Evolutionary conservation across 2,113 vertebrate species (phyloP), one percentile per base, ranked within the genome.

Genomic region (Gasterosteus nipponicus): DNA sequence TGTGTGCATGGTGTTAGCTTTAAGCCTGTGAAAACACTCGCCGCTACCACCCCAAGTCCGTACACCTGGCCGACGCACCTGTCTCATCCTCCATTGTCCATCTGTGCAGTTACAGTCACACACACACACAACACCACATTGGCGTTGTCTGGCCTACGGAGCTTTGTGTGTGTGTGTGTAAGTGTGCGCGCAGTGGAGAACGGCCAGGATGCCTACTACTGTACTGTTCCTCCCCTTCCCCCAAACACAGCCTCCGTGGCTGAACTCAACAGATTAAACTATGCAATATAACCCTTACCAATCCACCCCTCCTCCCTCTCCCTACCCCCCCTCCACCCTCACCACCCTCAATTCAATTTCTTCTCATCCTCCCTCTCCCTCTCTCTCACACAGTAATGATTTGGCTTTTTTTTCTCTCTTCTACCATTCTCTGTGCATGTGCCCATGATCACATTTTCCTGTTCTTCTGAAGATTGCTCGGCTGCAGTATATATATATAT

Each of bases 251-350:
- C 82, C 86, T 84, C 84, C 78, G 80, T 75, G 83, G 84, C 88
- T 92, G 86, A 92, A 89, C 89, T 92, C 89, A 92, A 92, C 91
- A 92, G 87, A 92, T 91, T 90, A 91, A 91, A 91, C 93, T 94
- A 93, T 93, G 89, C 92, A 92, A 92, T 92, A 93, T 90, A 89
- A 92, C 91, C 91, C 91, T 88, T 82, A 90, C 89, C 89, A 91
- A 86, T 85, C 79, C 89, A 79, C 86, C 89, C 86, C 81, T 73
- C 80, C 81, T 63, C 67, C 78, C 47, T 57, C 60, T 54, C 53
- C 76, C 75, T 64, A 42, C 84, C n/a, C 42, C 82, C 77, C 58
- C 46, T 38, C 78, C 70, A 69, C 59, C 78, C 81, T 46, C 83
- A 59, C 82, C 79, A 62, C 59, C 81, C 89, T 81, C 89, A 89